Conservation (phyloP, 2,888 invertebrate species). For the Chrysolina oricalcia region DNA sequence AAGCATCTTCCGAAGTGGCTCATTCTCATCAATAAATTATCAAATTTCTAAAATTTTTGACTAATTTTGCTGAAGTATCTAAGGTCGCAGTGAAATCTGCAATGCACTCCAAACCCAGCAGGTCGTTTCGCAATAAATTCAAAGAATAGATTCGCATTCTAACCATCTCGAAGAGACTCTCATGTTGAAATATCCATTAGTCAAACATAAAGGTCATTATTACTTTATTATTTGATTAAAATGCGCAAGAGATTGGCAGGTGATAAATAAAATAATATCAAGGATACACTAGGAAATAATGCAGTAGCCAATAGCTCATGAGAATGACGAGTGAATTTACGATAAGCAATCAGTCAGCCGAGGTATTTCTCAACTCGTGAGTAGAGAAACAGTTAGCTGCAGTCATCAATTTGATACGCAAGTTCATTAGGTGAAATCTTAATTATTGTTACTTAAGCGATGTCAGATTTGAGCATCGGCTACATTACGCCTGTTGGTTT, state of each 20-base stretch:
- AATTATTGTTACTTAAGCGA: constrained; percentile 12
- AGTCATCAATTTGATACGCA: constrained; percentile 13
- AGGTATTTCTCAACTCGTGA: constrained; percentile 20
- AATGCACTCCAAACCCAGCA: constrained; percentile 3
- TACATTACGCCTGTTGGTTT: constrained; percentile 16
- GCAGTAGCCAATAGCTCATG: constrained; percentile 17
- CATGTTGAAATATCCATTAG: constrained; percentile 17
- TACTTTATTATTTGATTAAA: constrained; percentile 14
- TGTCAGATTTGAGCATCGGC: constrained; percentile 11
- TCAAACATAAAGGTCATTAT: constrained; percentile 24
- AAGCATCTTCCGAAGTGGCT: no score
- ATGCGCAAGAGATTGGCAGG: constrained; percentile 6
- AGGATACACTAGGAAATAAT: constrained; percentile 1
- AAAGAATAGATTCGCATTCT: constrained; percentile 17
- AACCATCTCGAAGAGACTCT: constrained; percentile 1
- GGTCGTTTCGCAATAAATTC: constrained; percentile 10
- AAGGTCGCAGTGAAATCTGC: background rate
- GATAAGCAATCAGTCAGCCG: constrained; percentile 4
- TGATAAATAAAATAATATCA: constrained; percentile 15
- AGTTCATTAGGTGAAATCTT: constrained; percentile 17
- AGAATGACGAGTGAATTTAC: constrained; percentile 11
- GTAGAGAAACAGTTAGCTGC: constrained; percentile 12
- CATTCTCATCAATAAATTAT: no score
- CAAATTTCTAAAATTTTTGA: background rate
- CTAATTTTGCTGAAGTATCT: background rate